Base-by-base conservation (phyloP, 2,888 invertebrate genomes). In the Lochmaea crataegi region DNA sequence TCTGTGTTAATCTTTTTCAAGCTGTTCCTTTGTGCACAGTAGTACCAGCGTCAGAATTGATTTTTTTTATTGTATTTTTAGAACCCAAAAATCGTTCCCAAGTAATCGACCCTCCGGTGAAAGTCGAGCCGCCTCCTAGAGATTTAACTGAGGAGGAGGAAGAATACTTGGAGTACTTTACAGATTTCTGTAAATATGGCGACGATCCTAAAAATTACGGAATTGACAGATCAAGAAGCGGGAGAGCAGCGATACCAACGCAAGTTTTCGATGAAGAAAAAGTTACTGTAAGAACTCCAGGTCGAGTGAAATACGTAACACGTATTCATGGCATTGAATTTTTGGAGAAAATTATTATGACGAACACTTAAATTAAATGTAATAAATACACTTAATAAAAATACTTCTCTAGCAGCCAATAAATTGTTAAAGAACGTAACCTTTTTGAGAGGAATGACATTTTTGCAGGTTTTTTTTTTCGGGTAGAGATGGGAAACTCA, bases 81-180 rank as follows among this genome's bases (percentile, higher is more conserved):
- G 85, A 82, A 60, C 68, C 83, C 16, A 84, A 81, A 67, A 82
- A 82, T 76, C 78, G 86, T 57, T 85, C 85, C 2, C 82, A 82
- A 0, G 83, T 85, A n/a, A 70, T 79, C 5, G 82, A 82, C 45
- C 82, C 80, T 11, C 76, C 78, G 14, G 78, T 80, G 51, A 73
- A 56, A 42, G 77, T 75, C 3, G 75, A 75, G 11, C 77, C 77
- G 10, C 82, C 82, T 16, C 81, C 82, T 0, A 76, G 84, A 51
- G 72, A 77, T 11, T 75, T 85, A 10, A 85, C 85, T 0, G 76
- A 76, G 42, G 75, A 76, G 9, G 85, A 86, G 76, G 76, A 76
- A 16, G 84, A 85, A 38, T 83, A 83, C 72, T 77, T 86, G 65
- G 80, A 81, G 16, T 85, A 79, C 72, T 86, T 86, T 76, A 84